These are phyloP conservation scores for Troilus luridus DNA, from an alignment of 2,888 invertebrate genomes.

Conservation along the genomic window DNA sequence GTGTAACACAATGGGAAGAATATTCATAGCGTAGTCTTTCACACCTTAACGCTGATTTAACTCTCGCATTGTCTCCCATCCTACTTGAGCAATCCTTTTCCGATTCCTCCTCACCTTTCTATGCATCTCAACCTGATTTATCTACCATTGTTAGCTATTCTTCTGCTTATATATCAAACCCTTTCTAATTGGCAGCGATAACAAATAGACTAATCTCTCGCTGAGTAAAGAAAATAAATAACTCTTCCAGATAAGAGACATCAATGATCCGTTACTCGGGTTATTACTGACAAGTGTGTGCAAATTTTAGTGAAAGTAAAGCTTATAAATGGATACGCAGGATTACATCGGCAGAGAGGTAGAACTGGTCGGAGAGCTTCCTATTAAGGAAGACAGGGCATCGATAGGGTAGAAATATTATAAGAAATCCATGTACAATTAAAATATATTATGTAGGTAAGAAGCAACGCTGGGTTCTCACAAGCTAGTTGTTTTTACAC, in stretches of 20 bases:
- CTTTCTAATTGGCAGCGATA: background rate
- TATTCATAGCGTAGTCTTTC: background rate
- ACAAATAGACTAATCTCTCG: background rate
- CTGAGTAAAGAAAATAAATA: background rate
- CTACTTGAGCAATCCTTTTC: background rate
- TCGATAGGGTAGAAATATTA: background rate
- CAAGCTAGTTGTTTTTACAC: background rate
- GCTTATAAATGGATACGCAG: background rate
- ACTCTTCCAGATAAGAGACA: background rate
- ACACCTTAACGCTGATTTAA: constrained; percentile 21
- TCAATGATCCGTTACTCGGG: background rate
- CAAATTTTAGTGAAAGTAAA: background rate
- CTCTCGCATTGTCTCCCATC: background rate
- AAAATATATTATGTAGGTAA: background rate
- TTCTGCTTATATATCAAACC: background rate
- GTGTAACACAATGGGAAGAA: constrained; percentile 15
- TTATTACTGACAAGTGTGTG: background rate
- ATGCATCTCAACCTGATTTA: background rate
- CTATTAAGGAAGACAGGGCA: background rate
- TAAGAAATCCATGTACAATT: background rate
- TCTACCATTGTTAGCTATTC: background rate
- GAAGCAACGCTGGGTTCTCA: background rate
- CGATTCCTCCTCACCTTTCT: background rate
- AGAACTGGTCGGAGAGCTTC: background rate
- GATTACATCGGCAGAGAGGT: background rate